Conservation (phyloP, 37 sponge, comb jelly and placozoan genomes). For the Geodia barretti region DNA sequence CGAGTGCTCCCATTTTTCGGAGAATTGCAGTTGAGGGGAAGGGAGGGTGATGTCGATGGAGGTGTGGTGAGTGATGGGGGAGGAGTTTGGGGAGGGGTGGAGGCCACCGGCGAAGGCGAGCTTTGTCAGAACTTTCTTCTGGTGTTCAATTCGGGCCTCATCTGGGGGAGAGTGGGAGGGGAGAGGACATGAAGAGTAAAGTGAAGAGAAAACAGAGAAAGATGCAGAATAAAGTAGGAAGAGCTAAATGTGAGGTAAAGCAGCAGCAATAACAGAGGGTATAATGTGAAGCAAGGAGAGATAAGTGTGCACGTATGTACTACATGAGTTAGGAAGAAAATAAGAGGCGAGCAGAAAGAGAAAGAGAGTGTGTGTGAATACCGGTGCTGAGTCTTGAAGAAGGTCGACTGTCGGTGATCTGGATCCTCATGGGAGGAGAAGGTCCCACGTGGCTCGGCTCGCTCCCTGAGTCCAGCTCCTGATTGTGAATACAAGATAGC, state of each 20-base stretch:
- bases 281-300: neutral
- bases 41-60: conserved; percentile 8
- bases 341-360: too few relatives aligned
- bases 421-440: conserved; percentile 10
- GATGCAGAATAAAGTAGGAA: neutral
- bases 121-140: neutral
- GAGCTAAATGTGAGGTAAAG: neutral
- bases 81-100: too few relatives aligned
- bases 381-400: neutral
- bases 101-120: neutral
- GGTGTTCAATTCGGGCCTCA: neutral
- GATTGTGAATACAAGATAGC: too few relatives aligned
- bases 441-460: neutral
- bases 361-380: neutral
- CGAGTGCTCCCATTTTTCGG: conserved; percentile 16
- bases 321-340: too few relatives aligned
- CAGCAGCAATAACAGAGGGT: neutral
- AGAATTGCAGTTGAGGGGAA: conserved; percentile 25
- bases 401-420: neutral
- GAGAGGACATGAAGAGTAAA: neutral
- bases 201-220: too few relatives aligned
- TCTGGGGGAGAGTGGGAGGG: neutral
- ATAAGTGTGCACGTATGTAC: neutral
- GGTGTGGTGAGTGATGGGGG: too few relatives aligned
- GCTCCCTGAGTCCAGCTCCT: neutral